Conservation (phyloP, 2,888 invertebrate genomes). For the Nemapogon koenigi region DNA sequence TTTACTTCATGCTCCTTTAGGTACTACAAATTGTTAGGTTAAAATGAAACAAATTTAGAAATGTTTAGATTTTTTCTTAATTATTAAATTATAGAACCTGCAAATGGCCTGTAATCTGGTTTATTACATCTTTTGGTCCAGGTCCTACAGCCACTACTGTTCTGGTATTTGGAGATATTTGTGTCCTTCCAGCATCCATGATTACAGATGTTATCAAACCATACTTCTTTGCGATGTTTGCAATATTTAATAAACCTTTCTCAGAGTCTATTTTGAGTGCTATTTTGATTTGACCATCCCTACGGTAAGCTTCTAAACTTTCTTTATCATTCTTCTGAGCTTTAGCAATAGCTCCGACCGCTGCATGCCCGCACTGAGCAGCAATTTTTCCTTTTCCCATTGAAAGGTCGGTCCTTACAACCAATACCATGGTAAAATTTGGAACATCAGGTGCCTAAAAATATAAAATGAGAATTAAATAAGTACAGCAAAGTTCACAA, state of each 20-base stretch:
- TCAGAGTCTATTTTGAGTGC: constrained; percentile 76
- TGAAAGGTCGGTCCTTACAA: constrained; percentile 79
- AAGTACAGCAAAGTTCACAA: neutral
- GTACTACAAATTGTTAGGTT: neutral
- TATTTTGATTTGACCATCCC: constrained; percentile 77
- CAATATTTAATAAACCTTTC: constrained; percentile 65
- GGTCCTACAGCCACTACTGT: constrained; percentile 88
- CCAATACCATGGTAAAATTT: constrained; percentile 78
- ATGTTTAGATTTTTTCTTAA: neutral
- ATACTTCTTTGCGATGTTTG: constrained; percentile 62
- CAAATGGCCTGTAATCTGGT: constrained; percentile 77
- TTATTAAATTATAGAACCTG: constrained; percentile 67
- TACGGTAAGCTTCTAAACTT: constrained; percentile 49
- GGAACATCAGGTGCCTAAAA: constrained; percentile 58
- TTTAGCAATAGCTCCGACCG: constrained; percentile 75
- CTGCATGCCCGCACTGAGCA: constrained; percentile 87
- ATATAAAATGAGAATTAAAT: neutral
- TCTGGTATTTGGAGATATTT: constrained; percentile 77
- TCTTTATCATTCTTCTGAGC: constrained; percentile 58
- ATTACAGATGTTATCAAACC: constrained; percentile 72
- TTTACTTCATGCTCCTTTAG: no score
- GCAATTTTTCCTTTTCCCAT: constrained; percentile 92
- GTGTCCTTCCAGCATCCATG: constrained; percentile 84
- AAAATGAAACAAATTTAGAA: neutral
- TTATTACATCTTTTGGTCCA: constrained; percentile 69